Evolutionary conservation across 1,140 invertebrate species (phyloP).

Genomic region (Anoplophora glabripennis): DNA sequence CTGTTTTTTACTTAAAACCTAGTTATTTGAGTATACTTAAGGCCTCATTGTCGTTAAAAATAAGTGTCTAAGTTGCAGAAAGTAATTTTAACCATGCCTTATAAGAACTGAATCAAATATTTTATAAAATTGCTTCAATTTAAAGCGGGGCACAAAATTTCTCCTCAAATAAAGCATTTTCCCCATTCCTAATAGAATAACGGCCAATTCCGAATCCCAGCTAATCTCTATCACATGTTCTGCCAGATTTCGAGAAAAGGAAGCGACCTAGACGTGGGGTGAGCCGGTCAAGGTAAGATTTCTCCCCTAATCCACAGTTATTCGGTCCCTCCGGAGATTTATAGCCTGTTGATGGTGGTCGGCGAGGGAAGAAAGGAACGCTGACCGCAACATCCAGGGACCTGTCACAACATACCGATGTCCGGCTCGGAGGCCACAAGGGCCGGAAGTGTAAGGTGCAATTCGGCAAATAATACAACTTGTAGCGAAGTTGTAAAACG

Average conservation of each 20-base stretch:
- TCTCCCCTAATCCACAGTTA: conserved; percentile 2
- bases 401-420: conserved; percentile 19
- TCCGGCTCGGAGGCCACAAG: conserved; percentile 1
- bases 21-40: too few relatives aligned
- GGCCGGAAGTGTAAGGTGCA: conserved; percentile 17
- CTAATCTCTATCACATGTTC: conserved; percentile 8
- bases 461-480: conserved; percentile 1
- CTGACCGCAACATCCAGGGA: conserved; percentile 17
- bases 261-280: conserved; percentile 16
- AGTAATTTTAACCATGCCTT: too few relatives aligned
- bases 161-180: too few relatives aligned
- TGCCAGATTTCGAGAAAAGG: conserved; percentile 8
- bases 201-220: too few relatives aligned
- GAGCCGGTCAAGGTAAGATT: conserved; percentile 15
- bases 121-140: too few relatives aligned
- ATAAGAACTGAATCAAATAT: too few relatives aligned
- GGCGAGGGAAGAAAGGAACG: not conserved
- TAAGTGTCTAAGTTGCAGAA: too few relatives aligned
- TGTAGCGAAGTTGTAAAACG: not conserved
- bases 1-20: too few relatives aligned
- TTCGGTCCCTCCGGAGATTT: conserved; percentile 1
- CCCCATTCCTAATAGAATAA: too few relatives aligned
- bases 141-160: too few relatives aligned
- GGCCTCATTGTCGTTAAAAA: too few relatives aligned
- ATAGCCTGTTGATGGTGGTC: conserved; percentile 12